Evolutionary conservation across 2,113 vertebrate species (phyloP), one percentile per base, ranked within the genome.

Genomic region (Miniopterus natalensis): DNA sequence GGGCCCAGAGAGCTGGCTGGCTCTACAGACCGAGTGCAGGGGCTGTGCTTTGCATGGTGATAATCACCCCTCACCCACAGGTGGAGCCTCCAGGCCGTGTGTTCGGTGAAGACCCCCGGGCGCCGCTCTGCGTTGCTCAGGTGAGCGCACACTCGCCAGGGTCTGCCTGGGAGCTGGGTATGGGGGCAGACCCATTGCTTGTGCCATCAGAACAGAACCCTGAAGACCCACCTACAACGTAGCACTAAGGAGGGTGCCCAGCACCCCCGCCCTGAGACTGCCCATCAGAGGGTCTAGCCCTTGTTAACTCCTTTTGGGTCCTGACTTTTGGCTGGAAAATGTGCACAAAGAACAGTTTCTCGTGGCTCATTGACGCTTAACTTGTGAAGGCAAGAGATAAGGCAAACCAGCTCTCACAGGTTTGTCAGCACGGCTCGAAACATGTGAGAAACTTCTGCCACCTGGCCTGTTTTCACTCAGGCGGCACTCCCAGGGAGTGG

Each of bases 321-420:
- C 68, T 86, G 36, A 31, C 68, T 59, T 29, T 12, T 73, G 45
- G 40, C 27, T 40, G 66, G 75, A 27, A 88, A 70, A 13, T 65
- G 10, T 68, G 53, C 0, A 0, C 36, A 11, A 31, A 70, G 53
- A 74, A 6, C 49, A 11, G 0, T 45, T 71, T 73, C 75, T 63
- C 42, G 20, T 6, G 81, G n/a, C 57, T 92, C 40, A 8, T n/a
- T 55, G 63, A 66, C 63, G 31, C 79, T 57, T 23, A 5, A 23
- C 70, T 92, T 91, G 61, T 70, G 84, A 92, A 81, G 91, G 75
- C 84, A 53, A 55, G 23, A 59, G 25, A 31, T 88, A 87, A 40
- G 49, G 87, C 86, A 94, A 47, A 47, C 31, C 49, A 29, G 18
- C 61, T 81, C 83, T 84, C 84, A 68, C 65, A 63, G 53, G 36